A percentile compares a stretch with the other conserved stretches of the same genome.
phyloP scores from a whole-genome alignment of 2,888 invertebrate species.

The Mesorhabditis sp. region DNA sequence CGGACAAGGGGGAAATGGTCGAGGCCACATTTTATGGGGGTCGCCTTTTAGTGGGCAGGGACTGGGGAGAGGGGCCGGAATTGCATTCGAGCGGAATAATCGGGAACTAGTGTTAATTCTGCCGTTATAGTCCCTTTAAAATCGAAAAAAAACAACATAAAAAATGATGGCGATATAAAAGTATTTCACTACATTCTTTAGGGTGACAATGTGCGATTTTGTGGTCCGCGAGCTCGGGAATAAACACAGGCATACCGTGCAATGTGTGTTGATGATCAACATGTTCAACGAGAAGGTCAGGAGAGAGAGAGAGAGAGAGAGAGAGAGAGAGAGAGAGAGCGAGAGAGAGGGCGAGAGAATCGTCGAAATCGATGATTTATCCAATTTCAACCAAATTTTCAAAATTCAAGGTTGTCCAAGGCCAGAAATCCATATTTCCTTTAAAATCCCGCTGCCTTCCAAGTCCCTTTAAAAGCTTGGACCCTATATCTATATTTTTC shows the following conservation, averaged over 20 bases:
- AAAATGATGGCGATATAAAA: background rate
- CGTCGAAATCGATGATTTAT: background rate
- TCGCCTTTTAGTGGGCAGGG: too few relatives aligned
- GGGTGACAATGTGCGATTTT: conserved; percentile 60
- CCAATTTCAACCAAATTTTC: too few relatives aligned
- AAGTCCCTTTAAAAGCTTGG: too few relatives aligned
- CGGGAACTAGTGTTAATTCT: background rate
- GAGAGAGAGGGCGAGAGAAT: conserved; percentile 6
- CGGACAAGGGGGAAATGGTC: too few relatives aligned
- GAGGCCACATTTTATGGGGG: too few relatives aligned
- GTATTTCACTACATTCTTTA: conserved; percentile 10
- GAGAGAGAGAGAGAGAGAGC: background rate
- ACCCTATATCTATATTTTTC: background rate
- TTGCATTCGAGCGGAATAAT: background rate
- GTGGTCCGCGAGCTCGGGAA: conserved; percentile 61
- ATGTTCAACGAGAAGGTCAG: conserved; percentile 57
- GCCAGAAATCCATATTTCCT: too few relatives aligned
- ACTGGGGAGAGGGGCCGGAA: background rate
- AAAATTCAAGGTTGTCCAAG: too few relatives aligned
- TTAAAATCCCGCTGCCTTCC: too few relatives aligned
- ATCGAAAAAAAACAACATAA: background rate
- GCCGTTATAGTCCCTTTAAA: background rate
- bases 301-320: conserved; percentile 5
- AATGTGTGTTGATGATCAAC: conserved; percentile 57
- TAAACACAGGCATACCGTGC: conserved; percentile 60